Evolutionary conservation across 92 coral and sea anemone genomes (phyloP).

Genomic region (Porites cylindrica): DNA sequence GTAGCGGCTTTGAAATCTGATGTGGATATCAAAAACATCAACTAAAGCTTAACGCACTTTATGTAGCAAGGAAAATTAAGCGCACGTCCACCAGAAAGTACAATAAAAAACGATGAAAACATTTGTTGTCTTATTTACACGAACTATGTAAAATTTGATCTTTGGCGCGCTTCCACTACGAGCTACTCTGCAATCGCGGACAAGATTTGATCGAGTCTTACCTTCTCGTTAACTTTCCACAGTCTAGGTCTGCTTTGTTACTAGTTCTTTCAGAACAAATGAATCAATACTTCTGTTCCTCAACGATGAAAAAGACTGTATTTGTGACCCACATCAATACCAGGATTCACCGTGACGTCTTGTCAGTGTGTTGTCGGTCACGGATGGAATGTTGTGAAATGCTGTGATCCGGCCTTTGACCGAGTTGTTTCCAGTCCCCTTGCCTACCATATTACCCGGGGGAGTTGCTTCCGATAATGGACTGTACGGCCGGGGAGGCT

Average conservation of each 20-base stretch:
- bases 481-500: no score
- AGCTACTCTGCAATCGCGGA: no score
- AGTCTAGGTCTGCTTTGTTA: neutral
- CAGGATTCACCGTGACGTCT: neutral
- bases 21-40: neutral
- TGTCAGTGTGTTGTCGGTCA: no score
- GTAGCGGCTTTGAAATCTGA: neutral
- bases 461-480: no score
- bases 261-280: neutral
- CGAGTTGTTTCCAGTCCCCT: neutral
- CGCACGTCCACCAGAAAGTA: neutral
- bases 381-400: conserved; percentile 16
- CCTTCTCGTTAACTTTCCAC: neutral
- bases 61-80: neutral
- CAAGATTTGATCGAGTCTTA: neutral
- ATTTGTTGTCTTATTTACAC: no score
- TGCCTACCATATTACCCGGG: no score
- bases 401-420: no score
- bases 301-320: neutral
- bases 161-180: no score
- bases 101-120: neutral
- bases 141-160: no score
- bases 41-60: neutral
- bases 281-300: neutral
- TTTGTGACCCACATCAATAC: neutral